These are phyloP conservation scores for Parnassius orleans DNA, from an alignment of 2,888 invertebrate species.

Conservation along the genomic window DNA sequence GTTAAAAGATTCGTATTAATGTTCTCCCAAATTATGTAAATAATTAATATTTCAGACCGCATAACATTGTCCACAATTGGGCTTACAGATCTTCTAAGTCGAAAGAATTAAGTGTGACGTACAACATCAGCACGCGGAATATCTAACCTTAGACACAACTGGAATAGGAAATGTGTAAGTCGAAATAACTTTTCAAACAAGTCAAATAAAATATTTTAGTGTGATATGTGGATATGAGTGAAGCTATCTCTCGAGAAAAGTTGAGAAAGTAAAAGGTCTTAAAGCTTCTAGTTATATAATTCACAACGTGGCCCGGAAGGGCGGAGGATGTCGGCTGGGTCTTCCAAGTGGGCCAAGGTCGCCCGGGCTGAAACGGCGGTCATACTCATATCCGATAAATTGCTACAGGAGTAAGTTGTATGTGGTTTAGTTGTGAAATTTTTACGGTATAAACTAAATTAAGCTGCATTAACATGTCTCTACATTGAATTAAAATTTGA, in stretches of 20 bases:
- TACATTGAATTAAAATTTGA: no score
- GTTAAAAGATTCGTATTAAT: no score
- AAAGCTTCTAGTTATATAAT: conserved; percentile 5
- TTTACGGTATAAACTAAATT: not conserved
- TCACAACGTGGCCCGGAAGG: not conserved
- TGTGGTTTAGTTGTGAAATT: not conserved
- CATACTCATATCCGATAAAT: conserved; percentile 8
- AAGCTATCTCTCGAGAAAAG: not conserved
- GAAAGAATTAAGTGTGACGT: no score
- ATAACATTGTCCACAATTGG: no score
- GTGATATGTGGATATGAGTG: conserved; percentile 1
- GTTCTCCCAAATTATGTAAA: no score
- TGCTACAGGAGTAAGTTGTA: conserved; percentile 6
- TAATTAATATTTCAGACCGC: no score
- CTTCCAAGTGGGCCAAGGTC: conserved; percentile 30
- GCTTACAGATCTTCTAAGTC: no score
- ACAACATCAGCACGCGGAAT: no score
- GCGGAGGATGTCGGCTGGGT: conserved; percentile 20
- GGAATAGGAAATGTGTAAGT: not conserved
- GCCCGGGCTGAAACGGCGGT: conserved; percentile 16
- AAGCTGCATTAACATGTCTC: no score
- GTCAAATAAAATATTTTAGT: not conserved
- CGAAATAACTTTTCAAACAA: not conserved
- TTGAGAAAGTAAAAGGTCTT: conserved; percentile 10
- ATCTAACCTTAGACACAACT: no score